Evolutionary conservation across 2,888 invertebrate species (phyloP), one percentile per base, ranked within the genome.

Genomic region (Spilosoma lubricipeda): DNA sequence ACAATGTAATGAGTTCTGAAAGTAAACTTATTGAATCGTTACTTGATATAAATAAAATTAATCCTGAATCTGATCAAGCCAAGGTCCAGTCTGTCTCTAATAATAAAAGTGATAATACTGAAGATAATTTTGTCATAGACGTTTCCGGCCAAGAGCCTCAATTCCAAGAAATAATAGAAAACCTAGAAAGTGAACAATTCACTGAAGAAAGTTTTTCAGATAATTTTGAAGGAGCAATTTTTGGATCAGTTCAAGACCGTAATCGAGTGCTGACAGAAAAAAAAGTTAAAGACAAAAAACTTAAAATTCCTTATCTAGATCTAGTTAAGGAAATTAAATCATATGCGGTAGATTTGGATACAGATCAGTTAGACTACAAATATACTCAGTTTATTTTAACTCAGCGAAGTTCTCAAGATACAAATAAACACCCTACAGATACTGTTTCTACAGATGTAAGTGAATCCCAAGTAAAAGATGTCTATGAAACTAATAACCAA

Each of bases 211-310:
- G 88, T 69, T 84, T 89, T 39, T 86, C 89, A 20, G 86, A 89
- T 39, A 81, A 91, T 70, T 75, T 94, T 23, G 96, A 97, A 90
- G 95, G 96, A 90, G 96, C 94, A 4, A 96, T 97, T 80, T 97
- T 97, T 87, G 97, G 97, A 66, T 97, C 97, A 18, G 96, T 97
- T 20, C 96, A 97, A 93, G 93, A 96, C 83, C 92, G 97, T 66
- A 96, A 91, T 75, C 90, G 85, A 84, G 73, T 75, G 66, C 33
- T 74, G 52, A 67, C 72, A 59, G 81, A 84, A 27, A 87, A 84
- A 52, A 88, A 78, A 79, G 68, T 48, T 8, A 81, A 77, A 20
- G 79, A 85, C 33, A 86, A 82, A 76, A 63, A 68, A 73, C 70
- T 78, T 0, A 82, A 82, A 74, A 89, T 93, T 79, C 92, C 94